These are phyloP conservation scores for Lacanobia oleracea DNA, from an alignment of 2,888 invertebrate genomes.

Conservation along the genomic window DNA sequence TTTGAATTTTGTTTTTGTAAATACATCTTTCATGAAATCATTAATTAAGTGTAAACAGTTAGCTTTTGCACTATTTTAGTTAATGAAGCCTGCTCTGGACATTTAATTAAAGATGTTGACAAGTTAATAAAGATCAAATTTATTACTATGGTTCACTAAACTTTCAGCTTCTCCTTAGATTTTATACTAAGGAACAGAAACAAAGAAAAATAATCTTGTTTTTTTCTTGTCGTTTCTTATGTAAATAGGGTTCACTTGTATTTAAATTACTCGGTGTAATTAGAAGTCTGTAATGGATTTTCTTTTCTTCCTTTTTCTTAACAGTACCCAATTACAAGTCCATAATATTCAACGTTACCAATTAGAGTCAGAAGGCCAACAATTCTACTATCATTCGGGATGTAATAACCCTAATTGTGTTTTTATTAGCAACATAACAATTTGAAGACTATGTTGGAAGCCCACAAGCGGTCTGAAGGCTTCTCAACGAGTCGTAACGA, in stretches of 20 bases:
- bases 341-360: conserved; percentile 30
- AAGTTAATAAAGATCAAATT: not conserved
- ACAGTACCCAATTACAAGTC: conserved; percentile 19
- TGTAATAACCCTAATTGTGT: conserved; percentile 63
- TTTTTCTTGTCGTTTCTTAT: not conserved
- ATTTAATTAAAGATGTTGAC: conserved; percentile 22
- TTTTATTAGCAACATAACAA: conserved; percentile 65
- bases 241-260: not conserved
- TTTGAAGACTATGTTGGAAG: conserved; percentile 48
- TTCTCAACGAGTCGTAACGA: conserved; percentile 41
- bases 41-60: not conserved
- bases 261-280: conserved; percentile 5
- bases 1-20: not conserved
- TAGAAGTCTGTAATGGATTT: not conserved
- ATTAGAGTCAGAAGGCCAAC: conserved; percentile 42
- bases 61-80: not conserved
- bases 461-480: conserved; percentile 40
- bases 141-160: conserved; percentile 5
- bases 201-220: not conserved
- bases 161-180: not conserved
- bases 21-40: not conserved
- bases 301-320: conserved; percentile 6
- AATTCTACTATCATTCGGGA: conserved; percentile 45
- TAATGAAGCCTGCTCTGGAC: not conserved
- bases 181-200: not conserved